Percentiles rank a stretch among this genome's conserved stretches.
phyloP scores from a whole-genome alignment of 2,888 invertebrate species.

The Apomyelois bistriatella region DNA sequence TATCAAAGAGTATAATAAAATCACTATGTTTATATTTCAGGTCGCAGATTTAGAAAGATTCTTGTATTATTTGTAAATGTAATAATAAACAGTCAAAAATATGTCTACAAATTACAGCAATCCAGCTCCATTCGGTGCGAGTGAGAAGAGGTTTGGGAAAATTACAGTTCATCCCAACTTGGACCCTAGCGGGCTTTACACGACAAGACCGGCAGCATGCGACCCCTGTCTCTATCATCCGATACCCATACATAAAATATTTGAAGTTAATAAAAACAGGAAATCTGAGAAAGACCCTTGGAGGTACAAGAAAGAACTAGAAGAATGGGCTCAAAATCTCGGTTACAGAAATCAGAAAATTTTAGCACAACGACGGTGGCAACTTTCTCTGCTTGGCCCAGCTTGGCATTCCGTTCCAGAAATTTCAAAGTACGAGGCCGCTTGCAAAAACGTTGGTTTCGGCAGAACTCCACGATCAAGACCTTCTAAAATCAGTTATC shows the following conservation, averaged over 20 bases:
- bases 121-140: constrained; percentile 35
- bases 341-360: constrained; percentile 63
- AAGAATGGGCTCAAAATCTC: constrained; percentile 62
- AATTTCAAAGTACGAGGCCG: constrained; percentile 34
- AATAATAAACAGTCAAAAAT: neutral
- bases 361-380: constrained; percentile 44
- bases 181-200: constrained; percentile 51
- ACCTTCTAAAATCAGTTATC: constrained; percentile 30
- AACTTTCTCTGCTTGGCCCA: constrained; percentile 48
- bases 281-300: constrained; percentile 52
- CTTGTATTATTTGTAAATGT: neutral
- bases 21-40: too few species aligned
- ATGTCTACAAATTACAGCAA: neutral
- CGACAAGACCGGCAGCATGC: constrained; percentile 40
- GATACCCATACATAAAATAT: constrained; percentile 37
- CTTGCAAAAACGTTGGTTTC: constrained; percentile 56
- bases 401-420: constrained; percentile 51
- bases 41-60: too few species aligned
- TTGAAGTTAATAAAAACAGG: constrained; percentile 38
- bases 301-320: constrained; percentile 58
- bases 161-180: constrained; percentile 52
- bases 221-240: constrained; percentile 59
- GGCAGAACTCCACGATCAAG: constrained; percentile 48
- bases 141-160: constrained; percentile 45
- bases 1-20: too few species aligned